Conservation (phyloP, 2,113 vertebrate genomes). For the Centropristis striata region DNA sequence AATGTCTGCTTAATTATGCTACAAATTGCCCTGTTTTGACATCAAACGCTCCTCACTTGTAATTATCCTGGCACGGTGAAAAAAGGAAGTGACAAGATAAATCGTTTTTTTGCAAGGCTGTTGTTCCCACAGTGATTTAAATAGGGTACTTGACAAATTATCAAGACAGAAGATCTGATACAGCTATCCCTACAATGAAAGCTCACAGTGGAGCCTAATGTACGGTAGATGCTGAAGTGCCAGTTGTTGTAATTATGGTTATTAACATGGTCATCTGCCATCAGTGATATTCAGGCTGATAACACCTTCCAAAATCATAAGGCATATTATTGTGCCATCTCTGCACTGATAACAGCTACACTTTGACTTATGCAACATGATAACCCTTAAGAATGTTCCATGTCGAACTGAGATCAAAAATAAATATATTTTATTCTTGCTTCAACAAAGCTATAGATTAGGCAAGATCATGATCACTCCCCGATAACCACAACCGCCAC, state of each 20-base stretch:
- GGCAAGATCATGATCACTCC: conserved; percentile 2
- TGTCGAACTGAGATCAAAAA: conserved; percentile 22
- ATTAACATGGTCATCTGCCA: conserved; percentile 8
- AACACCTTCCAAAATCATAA: conserved; percentile 6
- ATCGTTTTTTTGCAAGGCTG: conserved; percentile 17
- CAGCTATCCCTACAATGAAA: conserved; percentile 31
- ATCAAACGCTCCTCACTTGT: conserved; percentile 25
- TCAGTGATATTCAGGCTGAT: conserved; percentile 10
- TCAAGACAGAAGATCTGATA: conserved; percentile 30
- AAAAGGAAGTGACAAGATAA: conserved; percentile 23
- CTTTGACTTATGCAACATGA: conserved; percentile 16
- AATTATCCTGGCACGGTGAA: conserved; percentile 36
- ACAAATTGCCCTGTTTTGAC: conserved; percentile 39
- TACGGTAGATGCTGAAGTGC: conserved; percentile 3
- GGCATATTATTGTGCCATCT: neutral
- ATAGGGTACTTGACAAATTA: conserved; percentile 30
- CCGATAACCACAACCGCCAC: neutral
- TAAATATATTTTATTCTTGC: conserved; percentile 27
- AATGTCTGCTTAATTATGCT: conserved; percentile 28
- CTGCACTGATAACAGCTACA: conserved; percentile 3
- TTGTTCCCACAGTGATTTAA: conserved; percentile 47
- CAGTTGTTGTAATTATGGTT: conserved; percentile 4
- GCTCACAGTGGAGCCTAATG: neutral
- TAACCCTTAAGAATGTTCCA: neutral
- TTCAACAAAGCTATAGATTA: conserved; percentile 24